A percentile compares a stretch with the other conserved stretches of the same genome.
phyloP scores from a whole-genome alignment of 2,888 invertebrate species.

The Gryllus longicercus region DNA sequence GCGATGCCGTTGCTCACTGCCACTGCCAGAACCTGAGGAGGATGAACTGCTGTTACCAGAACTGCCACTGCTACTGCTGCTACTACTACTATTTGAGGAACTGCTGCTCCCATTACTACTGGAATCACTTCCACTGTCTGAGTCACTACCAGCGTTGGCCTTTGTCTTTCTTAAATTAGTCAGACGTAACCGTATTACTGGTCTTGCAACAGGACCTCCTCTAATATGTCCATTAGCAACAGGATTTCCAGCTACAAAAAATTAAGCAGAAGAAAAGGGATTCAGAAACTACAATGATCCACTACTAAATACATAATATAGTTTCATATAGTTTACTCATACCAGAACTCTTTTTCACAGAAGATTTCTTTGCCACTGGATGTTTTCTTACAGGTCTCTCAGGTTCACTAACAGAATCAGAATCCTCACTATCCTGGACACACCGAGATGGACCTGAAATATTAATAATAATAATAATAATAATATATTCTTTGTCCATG shows the following conservation, averaged over 20 bases:
- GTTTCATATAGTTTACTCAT: not conserved
- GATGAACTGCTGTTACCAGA: not conserved
- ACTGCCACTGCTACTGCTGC: not conserved
- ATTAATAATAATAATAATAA: too few species aligned
- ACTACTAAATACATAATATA: not conserved
- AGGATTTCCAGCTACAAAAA: not conserved
- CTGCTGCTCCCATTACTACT: slow-evolving; percentile 7
- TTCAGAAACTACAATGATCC: not conserved
- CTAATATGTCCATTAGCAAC: slow-evolving; percentile 28
- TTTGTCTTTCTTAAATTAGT: slow-evolving; percentile 25
- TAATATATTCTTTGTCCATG: too few species aligned
- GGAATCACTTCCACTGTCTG: slow-evolving; percentile 23
- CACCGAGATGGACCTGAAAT: slow-evolving; percentile 23
- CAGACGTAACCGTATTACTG: slow-evolving; percentile 33
- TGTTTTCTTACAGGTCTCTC: slow-evolving; percentile 26
- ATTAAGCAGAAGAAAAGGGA: not conserved
- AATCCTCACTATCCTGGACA: not conserved
- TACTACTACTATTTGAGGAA: not conserved
- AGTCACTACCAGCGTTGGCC: slow-evolving; percentile 12
- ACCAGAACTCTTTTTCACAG: slow-evolving; percentile 18
- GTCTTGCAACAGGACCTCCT: slow-evolving; percentile 29
- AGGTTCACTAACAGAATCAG: slow-evolving; percentile 20
- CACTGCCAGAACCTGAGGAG: not conserved
- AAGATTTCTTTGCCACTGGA: slow-evolving; percentile 22
- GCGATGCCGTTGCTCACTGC: slow-evolving; percentile 20